Evolutionary conservation across 2,797 vertebrate genomes (phyloP).

Genomic region (Galaxias olidus): DNA sequence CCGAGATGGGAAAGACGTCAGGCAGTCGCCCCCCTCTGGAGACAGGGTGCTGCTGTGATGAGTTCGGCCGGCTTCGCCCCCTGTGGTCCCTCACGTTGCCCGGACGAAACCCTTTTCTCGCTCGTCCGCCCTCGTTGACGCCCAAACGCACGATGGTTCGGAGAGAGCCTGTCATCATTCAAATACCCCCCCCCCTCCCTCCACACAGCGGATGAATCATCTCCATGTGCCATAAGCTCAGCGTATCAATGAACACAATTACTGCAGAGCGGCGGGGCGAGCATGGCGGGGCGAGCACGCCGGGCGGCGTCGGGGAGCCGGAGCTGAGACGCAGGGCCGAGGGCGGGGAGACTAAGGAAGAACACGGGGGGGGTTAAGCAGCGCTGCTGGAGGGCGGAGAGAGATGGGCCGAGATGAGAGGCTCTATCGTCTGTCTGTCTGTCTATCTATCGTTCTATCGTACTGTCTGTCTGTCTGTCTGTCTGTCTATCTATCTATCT

Average conservation of each 20-base stretch:
- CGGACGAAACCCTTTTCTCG: too few species aligned
- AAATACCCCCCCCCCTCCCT: conserved; percentile 17
- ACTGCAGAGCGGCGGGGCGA: conserved; percentile 38
- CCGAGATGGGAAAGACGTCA: neutral
- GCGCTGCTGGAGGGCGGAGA: conserved; percentile 21
- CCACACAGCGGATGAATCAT: conserved; percentile 52
- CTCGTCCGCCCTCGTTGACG: neutral
- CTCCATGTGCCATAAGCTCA: conserved; percentile 44
- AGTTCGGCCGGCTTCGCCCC: conserved; percentile 7
- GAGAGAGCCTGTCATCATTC: conserved; percentile 46
- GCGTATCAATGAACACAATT: conserved; percentile 64
- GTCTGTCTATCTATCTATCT: too few species aligned
- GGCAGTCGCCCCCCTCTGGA: too few species aligned
- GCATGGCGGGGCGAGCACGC: conserved; percentile 43
- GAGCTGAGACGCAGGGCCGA: conserved; percentile 28
- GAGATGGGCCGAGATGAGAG: conserved; percentile 22
- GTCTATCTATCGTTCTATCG: too few species aligned
- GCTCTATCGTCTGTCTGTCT: too few species aligned
- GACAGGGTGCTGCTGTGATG: too few species aligned
- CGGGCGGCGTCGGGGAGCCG: conserved; percentile 21
- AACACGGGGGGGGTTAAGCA: conserved; percentile 58
- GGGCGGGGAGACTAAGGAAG: conserved; percentile 59
- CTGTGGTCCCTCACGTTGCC: conserved; percentile 4
- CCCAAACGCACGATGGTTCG: conserved; percentile 40
- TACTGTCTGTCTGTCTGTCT: too few species aligned